Percentiles rank a stretch among this genome's conserved stretches.
These are phyloP conservation scores for Microchirus variegatus DNA, from an alignment of 2,797 vertebrate genomes.

Conservation along the genomic window DNA sequence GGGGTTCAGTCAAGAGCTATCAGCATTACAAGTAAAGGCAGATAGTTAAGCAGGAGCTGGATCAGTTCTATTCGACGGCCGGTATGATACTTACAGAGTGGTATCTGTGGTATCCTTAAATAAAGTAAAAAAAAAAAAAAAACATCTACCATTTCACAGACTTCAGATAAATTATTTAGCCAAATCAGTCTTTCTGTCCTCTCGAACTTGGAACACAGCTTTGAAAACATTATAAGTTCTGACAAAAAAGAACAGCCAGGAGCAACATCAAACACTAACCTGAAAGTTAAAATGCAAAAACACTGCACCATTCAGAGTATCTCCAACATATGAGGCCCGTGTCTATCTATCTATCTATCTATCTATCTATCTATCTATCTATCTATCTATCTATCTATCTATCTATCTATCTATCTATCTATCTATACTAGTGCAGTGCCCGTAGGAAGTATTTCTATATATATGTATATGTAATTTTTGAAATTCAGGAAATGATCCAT, in stretches of 20 bases:
- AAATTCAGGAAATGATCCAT: no score
- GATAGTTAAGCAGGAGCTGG: conserved; percentile 37
- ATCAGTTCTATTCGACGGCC: conserved; percentile 34
- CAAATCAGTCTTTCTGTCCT: conserved; percentile 18
- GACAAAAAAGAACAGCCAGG: conserved; percentile 16
- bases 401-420: no score
- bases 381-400: no score
- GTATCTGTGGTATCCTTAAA: conserved; percentile 40
- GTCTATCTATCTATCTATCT: no score
- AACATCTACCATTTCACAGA: conserved; percentile 16
- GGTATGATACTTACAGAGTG: conserved; percentile 40
- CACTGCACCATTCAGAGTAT: conserved; percentile 4
- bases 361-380: no score
- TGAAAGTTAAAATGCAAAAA: conserved; percentile 12
- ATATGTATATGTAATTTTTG: no score
- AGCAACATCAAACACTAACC: conserved; percentile 1
- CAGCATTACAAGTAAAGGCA: conserved; percentile 64
- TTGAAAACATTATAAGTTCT: conserved; percentile 30
- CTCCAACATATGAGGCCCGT: neutral
- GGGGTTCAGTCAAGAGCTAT: conserved; percentile 51
- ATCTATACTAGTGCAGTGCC: no score
- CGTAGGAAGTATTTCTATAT: no score
- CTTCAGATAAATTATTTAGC: conserved; percentile 43
- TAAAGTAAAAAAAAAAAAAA: conserved; percentile 21
- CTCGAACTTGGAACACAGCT: conserved; percentile 18